Evolutionary conservation across 2,113 vertebrate genomes (phyloP), one percentile per base, ranked within the genome.

Genomic region (Oncorhynchus keta): DNA sequence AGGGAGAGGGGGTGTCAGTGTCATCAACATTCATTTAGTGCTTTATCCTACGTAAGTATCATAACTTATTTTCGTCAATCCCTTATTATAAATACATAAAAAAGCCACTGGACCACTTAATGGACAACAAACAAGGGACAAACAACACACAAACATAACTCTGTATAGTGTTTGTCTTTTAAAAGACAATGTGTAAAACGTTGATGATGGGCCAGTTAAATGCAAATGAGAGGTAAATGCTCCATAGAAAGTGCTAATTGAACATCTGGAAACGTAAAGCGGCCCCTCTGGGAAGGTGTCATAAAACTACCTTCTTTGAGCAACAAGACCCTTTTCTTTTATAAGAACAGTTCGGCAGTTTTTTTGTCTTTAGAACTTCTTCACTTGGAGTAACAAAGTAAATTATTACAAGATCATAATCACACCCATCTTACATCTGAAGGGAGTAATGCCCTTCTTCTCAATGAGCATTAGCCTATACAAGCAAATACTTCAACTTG

Each of bases 21-120:
- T 85, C 82, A 85, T 85, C 71, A 70, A 61, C 64, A 7, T 67
- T 73, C 45, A 83, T 73, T 64, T 73, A 51, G 80, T 69, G 80
- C 22, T 20, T 1, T 12, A 45, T 64, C 14, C 62, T 64, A 30
- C 16, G 3, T 13, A 11, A 6, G 26, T 2, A 68, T 7, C 14
- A 8, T 66, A 12, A 32, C 3, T 30, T 32, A 7, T 32, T 67
- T 30, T 32, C 6, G 5, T 28, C 14, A 14, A 30, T 67, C 65
- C 18, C 4, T 28, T 13, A 67, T 30, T 32, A 4, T 30, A 67
- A 26, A 67, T 14, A 39, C 48, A 45, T 12, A 12, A 18, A 69
- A 69, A 22, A 45, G 1, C 2, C 39, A 45, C 39, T 45, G 39
- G 39, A 45, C 39, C 9, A 45, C 39, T 11, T 11, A 26, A n/a